Conservation (phyloP, 2,797 vertebrate genomes). For the Anguilla obscura region DNA sequence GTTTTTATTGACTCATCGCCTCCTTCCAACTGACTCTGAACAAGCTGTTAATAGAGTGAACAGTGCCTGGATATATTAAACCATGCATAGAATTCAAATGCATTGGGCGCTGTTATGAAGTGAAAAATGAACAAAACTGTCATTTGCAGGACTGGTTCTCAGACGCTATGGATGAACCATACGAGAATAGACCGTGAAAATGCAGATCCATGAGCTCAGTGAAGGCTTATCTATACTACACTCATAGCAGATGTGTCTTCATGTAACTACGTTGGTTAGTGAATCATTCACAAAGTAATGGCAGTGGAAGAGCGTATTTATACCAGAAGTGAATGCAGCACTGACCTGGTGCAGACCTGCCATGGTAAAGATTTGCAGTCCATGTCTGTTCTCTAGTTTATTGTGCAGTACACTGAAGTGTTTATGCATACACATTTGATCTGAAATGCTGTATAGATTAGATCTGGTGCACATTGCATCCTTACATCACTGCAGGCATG, state of each 20-base stretch:
- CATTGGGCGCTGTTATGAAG: slow-evolving; percentile 41
- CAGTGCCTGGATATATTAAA: slow-evolving; percentile 55
- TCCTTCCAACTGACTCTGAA: slow-evolving; percentile 46
- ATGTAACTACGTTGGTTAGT: background rate
- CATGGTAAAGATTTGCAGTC: background rate
- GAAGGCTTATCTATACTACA: background rate
- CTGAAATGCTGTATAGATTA: background rate
- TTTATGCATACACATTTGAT: background rate
- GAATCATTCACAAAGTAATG: background rate
- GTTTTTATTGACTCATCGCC: slow-evolving; percentile 64
- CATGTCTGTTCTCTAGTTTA: background rate
- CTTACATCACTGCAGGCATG: background rate
- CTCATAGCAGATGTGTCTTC: background rate
- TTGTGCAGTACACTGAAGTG: background rate
- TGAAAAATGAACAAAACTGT: slow-evolving; percentile 48
- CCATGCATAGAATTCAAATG: slow-evolving; percentile 57
- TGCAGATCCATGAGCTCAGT: background rate
- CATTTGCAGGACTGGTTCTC: slow-evolving; percentile 54
- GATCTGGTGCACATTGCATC: background rate
- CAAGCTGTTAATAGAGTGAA: slow-evolving; percentile 61
- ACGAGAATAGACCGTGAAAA: background rate
- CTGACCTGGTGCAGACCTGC: background rate
- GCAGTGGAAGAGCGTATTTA: background rate
- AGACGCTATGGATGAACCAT: slow-evolving; percentile 24
- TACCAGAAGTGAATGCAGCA: background rate